Percentiles rank a stretch among this genome's conserved stretches.
Conservation (phyloP, 2,797 vertebrate species). For the Neosalanx taihuensis region DNA sequence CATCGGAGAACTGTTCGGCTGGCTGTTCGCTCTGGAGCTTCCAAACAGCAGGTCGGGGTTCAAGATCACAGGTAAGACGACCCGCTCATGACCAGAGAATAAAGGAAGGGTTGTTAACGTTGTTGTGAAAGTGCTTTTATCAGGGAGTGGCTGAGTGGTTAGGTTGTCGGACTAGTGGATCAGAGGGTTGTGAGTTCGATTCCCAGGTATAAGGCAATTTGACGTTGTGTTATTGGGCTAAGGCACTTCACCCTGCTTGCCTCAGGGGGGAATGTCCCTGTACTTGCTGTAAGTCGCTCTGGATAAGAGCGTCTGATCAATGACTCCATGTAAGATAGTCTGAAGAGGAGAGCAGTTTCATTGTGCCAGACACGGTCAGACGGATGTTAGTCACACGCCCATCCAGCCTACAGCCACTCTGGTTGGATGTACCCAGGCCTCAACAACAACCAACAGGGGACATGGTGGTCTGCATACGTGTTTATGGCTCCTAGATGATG, state of each 20-base stretch:
- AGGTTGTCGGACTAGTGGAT: too few relatives aligned
- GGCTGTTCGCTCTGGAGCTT: slow-evolving; percentile 92
- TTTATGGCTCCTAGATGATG: slow-evolving; percentile 1
- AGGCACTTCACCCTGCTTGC: too few relatives aligned
- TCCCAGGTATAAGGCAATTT: too few relatives aligned
- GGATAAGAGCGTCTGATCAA: too few relatives aligned
- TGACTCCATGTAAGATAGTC: background rate
- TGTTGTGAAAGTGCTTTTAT: background rate
- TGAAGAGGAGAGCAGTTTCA: background rate
- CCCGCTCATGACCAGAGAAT: too few relatives aligned
- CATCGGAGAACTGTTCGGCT: slow-evolving; percentile 88
- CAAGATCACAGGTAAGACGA: slow-evolving; percentile 80
- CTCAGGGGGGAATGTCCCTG: too few relatives aligned
- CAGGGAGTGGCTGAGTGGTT: too few relatives aligned
- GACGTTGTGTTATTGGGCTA: too few relatives aligned
- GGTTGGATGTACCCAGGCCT: background rate
- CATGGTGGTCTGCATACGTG: background rate
- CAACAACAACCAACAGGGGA: background rate
- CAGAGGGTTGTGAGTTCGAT: too few relatives aligned
- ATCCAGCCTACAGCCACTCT: background rate
- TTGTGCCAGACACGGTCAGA: background rate
- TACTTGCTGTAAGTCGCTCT: too few relatives aligned
- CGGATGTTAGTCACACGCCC: background rate
- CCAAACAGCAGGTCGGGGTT: slow-evolving; percentile 88
- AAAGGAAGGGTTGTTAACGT: too few relatives aligned